Evolutionary conservation across 2,113 vertebrate species (phyloP).

Genomic region (Microtus oregoni): DNA sequence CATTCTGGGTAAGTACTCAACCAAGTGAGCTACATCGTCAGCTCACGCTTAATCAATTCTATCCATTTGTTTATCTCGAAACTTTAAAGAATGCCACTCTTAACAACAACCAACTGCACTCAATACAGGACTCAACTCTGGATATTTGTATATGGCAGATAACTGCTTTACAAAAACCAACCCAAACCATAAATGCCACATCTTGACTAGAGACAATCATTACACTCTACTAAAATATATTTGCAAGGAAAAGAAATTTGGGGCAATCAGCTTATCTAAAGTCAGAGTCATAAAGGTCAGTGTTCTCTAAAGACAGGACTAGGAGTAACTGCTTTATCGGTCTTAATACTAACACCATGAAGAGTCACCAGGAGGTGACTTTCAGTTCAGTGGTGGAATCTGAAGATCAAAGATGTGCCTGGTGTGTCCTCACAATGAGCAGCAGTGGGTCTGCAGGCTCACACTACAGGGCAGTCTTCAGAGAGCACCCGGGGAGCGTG

Average conservation of each 20-base stretch:
- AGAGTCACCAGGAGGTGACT: background rate
- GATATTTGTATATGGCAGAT: background rate
- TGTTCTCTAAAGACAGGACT: background rate
- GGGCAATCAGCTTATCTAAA: background rate
- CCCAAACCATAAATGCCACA: background rate
- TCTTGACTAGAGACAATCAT: background rate
- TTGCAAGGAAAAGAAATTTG: background rate
- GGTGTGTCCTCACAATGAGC: background rate
- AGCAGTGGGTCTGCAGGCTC: background rate
- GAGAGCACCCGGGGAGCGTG: background rate
- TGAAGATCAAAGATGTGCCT: background rate
- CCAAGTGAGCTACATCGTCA: background rate
- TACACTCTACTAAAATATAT: background rate
- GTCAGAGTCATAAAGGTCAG: background rate
- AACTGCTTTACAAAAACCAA: background rate
- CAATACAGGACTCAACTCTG: background rate
- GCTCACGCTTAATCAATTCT: background rate
- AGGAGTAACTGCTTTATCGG: background rate
- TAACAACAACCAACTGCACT: background rate
- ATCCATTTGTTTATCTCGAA: background rate
- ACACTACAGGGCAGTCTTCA: background rate
- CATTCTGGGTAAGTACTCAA: background rate
- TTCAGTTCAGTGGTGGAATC: background rate
- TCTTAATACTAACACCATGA: slow-evolving; percentile 20
- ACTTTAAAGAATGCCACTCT: background rate